Base-by-base conservation (phyloP, 1,140 invertebrate species). In the Globodera ellingtonae region DNA sequence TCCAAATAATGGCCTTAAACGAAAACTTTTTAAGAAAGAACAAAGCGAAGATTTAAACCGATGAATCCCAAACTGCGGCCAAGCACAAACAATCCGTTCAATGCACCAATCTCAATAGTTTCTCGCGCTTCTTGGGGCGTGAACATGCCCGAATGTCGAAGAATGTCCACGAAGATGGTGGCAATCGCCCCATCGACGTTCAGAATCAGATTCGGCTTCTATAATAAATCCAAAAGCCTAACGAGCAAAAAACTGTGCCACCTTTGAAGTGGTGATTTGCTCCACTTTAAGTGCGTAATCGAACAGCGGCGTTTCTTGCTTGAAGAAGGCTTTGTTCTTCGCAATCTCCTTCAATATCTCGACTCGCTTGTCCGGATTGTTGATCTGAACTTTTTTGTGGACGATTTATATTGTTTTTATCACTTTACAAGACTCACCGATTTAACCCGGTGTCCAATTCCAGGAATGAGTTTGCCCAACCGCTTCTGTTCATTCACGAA, bases 111-210 rank as follows among this genome's bases (percentile, higher is more conserved):
- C 86, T 97, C 94, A 62, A 99, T 94, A 88, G 98, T 98, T 89
- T 98, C 97, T 88, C 95, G 94, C 4, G 97, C 96, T 90, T 99
- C 98, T 91, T 98, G 96, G 86, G 92, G 93, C 0, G 97, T 98
- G 89, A 99, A 99, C 95, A 81, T 81, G 3, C 80, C 80, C 84
- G 93, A 94, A 89, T 96, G 93, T 13, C 96, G 92, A 72, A 99
- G 92, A 90, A 99, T 93, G 90, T 99, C 98, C 15, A 99, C 96
- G 91, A 99, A 98, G 7, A 95, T 93, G 47, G 95, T 95, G 4
- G 96, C 98, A 89, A 99, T 97, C 83, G 97, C 94, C 80, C 98
- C 98, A 91, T 99, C 98, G 13, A 99, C 97, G 91, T 99, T 99
- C 35, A 99, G 92, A 89, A 99, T 99, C 48, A 99, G 92, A 92